A percentile compares a stretch with the other conserved stretches of the same genome.
These are phyloP conservation scores for Potorous gilbertii DNA, from an alignment of 2,797 vertebrate species.

Conservation along the genomic window DNA sequence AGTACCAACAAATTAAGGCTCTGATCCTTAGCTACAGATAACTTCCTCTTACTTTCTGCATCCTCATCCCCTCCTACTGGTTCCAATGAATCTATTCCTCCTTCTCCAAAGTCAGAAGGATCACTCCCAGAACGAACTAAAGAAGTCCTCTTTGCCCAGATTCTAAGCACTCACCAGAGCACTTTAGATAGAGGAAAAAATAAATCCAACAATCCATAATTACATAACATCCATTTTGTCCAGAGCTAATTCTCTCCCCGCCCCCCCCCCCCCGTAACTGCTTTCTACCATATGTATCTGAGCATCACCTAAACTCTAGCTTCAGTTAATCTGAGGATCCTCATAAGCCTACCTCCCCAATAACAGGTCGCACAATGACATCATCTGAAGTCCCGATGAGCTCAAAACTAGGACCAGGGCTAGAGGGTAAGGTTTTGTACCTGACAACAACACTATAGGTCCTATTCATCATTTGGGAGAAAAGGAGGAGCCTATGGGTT, in stretches of 20 bases:
- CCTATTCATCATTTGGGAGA: slow-evolving; percentile 16
- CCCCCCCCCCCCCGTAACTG: not conserved
- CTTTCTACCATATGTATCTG: not conserved
- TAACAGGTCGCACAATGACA: slow-evolving; percentile 60
- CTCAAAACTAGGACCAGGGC: slow-evolving; percentile 38
- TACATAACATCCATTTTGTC: not conserved
- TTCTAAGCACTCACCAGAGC: not conserved
- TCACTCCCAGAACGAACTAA: not conserved
- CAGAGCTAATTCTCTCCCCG: not conserved
- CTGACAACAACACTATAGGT: slow-evolving; percentile 35
- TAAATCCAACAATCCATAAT: not conserved
- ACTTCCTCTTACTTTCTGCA: not conserved
- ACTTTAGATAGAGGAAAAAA: not conserved
- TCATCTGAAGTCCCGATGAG: slow-evolving; percentile 54
- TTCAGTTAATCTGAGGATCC: not conserved
- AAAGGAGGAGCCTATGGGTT: not conserved
- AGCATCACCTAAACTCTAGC: not conserved
- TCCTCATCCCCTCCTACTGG: not conserved
- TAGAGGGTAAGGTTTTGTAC: slow-evolving; percentile 11
- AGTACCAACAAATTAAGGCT: not conserved
- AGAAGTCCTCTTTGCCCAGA: not conserved
- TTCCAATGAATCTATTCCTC: not conserved
- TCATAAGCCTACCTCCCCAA: slow-evolving; percentile 44
- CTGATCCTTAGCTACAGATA: not conserved
- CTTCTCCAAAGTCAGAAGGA: not conserved